Conservation (phyloP, 2,888 invertebrate species). For the Volucella bombylans region DNA sequence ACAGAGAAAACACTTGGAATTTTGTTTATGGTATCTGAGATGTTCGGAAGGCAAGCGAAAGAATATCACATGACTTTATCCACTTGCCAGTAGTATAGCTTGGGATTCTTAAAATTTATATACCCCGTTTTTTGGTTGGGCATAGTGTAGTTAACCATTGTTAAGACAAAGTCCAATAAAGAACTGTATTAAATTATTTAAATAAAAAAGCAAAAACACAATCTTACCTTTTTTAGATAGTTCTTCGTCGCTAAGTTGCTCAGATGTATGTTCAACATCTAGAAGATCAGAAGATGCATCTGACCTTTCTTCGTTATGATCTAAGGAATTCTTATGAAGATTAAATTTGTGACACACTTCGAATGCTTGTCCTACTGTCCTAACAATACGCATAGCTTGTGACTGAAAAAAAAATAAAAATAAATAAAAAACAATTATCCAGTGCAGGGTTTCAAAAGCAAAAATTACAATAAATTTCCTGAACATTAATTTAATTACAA, state of each 20-base stretch:
- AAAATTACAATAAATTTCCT: neutral
- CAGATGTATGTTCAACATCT: conserved; percentile 82
- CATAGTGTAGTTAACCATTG: too few relatives aligned
- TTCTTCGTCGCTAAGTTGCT: conserved; percentile 83
- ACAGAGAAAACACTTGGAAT: too few relatives aligned
- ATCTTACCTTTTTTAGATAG: conserved; percentile 85
- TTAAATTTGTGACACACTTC: conserved; percentile 99
- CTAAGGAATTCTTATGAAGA: conserved; percentile 84
- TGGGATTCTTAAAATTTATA: too few relatives aligned
- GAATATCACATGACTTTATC: too few relatives aligned
- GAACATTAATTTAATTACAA: too few relatives aligned
- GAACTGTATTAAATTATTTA: neutral
- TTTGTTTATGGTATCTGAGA: too few relatives aligned
- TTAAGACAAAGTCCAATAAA: too few relatives aligned
- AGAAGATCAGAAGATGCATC: conserved; percentile 82
- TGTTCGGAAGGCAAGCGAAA: too few relatives aligned
- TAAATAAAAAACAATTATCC: conserved; percentile 5
- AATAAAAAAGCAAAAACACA: conserved; percentile 39
- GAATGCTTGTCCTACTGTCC: conserved; percentile 99
- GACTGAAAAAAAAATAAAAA: conserved; percentile 86
- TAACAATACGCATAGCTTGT: conserved; percentile 98
- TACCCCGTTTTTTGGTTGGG: too few relatives aligned
- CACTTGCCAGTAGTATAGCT: too few relatives aligned
- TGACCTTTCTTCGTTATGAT: conserved; percentile 82
- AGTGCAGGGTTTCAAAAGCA: neutral